Base-by-base conservation (phyloP, 1,140 invertebrate genomes). In the Armadillidium nasatum region DNA sequence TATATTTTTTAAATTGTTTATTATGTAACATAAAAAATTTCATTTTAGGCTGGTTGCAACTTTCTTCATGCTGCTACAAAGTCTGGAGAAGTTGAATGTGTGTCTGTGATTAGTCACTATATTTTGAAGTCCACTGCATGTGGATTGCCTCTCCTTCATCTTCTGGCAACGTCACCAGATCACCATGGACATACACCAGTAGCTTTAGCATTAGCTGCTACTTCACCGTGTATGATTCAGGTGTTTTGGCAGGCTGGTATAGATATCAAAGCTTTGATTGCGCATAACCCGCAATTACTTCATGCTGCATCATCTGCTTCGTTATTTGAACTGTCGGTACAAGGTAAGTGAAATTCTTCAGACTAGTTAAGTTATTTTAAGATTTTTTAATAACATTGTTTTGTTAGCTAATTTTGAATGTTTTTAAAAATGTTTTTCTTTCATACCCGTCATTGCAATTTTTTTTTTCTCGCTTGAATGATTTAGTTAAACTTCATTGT, bases 51-150 rank as follows among this genome's bases (percentile, higher is more conserved):
- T 76, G 78, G 78, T 67, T 76, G 78, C 75, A 79, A 79, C 75
- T 76, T 60, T 50, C 76, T 79, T 44, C 78, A 79, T 76, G 75
- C 78, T 76, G 75, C 75, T 44, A 71, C 76, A 73, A 79, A 79
- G 66, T 79, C 78, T 2, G 74, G 66, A 74, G 78, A 79, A 71
- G 72, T 71, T 21, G 78, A 79, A 60, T 79, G 78, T 67, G 68
- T 79, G 13, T 74, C 75, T 44, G 45, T 79, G 44, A 43, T 79
- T 45, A 44, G 74, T 46, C 74, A 79, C 50, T 74, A 79, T 33
- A 46, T 79, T 13, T 33, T 76, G 15, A 15, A 50, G 33, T 74
- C 66, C 15, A 71, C 71, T 19, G 74, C 70, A 22, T 60, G 69
- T 13, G 78, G 78, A 6, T 66, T 60, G 11, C 67, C 73, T 50